Conservation (phyloP, 2,113 vertebrate species). For the Pituophis catenifer region DNA sequence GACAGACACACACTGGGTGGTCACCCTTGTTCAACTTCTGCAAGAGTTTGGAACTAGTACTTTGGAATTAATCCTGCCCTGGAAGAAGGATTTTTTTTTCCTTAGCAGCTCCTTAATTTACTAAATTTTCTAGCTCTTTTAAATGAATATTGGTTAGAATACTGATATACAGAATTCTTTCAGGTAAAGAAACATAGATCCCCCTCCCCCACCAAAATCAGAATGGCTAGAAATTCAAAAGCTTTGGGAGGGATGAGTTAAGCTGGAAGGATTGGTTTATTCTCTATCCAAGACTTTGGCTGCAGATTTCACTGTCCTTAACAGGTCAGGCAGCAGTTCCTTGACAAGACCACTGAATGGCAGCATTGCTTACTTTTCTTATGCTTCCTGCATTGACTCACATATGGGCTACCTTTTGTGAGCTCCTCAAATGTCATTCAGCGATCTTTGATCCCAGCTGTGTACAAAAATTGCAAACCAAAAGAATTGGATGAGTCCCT, state of each 20-base stretch:
- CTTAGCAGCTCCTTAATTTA: background rate
- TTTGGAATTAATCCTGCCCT: background rate
- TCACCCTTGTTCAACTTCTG: background rate
- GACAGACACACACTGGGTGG: background rate
- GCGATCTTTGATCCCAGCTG: background rate
- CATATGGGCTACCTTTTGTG: background rate
- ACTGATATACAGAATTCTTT: background rate
- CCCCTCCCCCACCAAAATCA: background rate
- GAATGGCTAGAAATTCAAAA: background rate
- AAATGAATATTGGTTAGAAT: background rate
- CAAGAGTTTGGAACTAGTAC: background rate
- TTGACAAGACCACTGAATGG: slow-evolving; percentile 49
- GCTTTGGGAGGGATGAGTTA: background rate
- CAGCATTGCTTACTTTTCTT: slow-evolving; percentile 34
- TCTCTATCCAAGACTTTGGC: background rate
- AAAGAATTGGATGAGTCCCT: background rate
- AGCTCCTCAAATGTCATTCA: background rate
- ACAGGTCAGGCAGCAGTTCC: background rate
- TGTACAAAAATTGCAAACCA: background rate
- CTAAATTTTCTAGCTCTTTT: background rate
- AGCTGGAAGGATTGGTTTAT: background rate
- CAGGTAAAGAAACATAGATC: background rate
- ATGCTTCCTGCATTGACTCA: background rate
- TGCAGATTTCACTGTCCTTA: background rate
- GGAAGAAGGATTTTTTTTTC: background rate